A percentile compares a stretch with the other conserved stretches of the same genome.
phyloP scores from a whole-genome alignment of 2,797 vertebrate genomes.

The Melanotaenia nigrans region DNA sequence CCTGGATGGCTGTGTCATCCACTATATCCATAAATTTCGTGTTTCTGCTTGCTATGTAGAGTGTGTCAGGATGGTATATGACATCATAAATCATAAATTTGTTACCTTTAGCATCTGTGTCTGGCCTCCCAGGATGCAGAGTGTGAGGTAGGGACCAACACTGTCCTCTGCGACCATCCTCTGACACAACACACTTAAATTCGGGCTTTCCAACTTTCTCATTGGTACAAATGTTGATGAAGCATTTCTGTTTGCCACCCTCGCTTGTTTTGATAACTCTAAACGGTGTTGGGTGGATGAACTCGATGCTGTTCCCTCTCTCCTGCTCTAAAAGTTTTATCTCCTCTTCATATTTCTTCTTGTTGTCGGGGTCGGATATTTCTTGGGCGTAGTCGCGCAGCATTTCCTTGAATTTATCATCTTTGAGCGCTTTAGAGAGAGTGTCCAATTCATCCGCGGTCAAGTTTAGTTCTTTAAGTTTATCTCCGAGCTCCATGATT shows the following conservation, averaged over 20 bases:
- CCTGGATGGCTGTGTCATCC: slow-evolving; percentile 83
- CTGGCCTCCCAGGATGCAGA: slow-evolving; percentile 85
- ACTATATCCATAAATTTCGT: slow-evolving; percentile 86
- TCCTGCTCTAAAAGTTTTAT: slow-evolving; percentile 88
- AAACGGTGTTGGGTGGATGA: slow-evolving; percentile 88
- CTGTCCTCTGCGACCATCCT: slow-evolving; percentile 71
- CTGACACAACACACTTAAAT: slow-evolving; percentile 51
- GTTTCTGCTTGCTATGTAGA: slow-evolving; percentile 83
- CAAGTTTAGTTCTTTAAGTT: slow-evolving; percentile 84
- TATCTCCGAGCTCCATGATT: slow-evolving; percentile 78
- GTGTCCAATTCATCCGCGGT: slow-evolving; percentile 85
- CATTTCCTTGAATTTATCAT: slow-evolving; percentile 85
- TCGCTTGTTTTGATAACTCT: slow-evolving; percentile 87
- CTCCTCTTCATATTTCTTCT: slow-evolving; percentile 87
- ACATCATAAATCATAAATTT: slow-evolving; percentile 88
- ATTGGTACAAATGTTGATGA: slow-evolving; percentile 89
- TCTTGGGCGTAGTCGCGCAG: slow-evolving; percentile 88
- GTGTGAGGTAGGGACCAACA: slow-evolving; percentile 89
- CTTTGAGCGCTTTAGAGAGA: slow-evolving; percentile 85
- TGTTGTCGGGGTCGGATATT: slow-evolving; percentile 86
- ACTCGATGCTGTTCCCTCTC: slow-evolving; percentile 86
- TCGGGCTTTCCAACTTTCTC: slow-evolving; percentile 79
- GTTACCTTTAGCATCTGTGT: slow-evolving; percentile 74
- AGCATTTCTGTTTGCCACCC: slow-evolving; percentile 84
- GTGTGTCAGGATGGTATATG: slow-evolving; percentile 89